Evolutionary conservation across 2,113 vertebrate genomes (phyloP), one percentile per base, ranked within the genome.

Genomic region (Protobothrops flavoviridis): DNA sequence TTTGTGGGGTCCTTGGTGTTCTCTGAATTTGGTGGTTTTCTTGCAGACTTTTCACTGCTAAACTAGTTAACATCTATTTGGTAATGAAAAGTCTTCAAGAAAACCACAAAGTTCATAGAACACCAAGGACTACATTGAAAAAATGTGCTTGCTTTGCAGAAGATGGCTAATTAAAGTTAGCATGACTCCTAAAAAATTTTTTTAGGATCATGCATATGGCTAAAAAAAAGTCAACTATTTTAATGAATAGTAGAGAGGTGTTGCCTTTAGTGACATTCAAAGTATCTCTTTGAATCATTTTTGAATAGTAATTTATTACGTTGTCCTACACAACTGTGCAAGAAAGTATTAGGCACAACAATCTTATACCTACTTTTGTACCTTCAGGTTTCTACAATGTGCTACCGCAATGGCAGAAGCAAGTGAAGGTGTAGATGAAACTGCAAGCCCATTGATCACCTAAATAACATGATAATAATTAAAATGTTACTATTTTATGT

Each of bases 391-490:
- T 94, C 96, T 29, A 87, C 93, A 33, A 81, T 97, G 96, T 85
- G 96, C 95, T 85, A 98, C n/a, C 56, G 97, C 97, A 95, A 98
- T 96, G 7, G 94, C 96, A 95, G 97, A 94, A 61, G 97, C 97
- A 93, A 96, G 90, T 50, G 97, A 96, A 91, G 96, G 59, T 3
- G 97, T 93, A 24, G 93, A 92, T 20, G 98, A 98, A 89, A 95
- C 69, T 15, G 96, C 96, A 87, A 98, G 92, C 86, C 98, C 98
- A 45, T 95, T 98, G 96, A 97, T 95, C 89, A 98, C 96, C 99
- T 99, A 95, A 93, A 94, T 95, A 96, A 88, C 74, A 43, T 20
- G 69, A 81, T 93, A 92, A 43, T 86, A 53, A 55, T n/a, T 15
- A 74, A 20, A 56, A 88, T 4, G 26, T 53, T n/a, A 88, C 50